Conservation (phyloP, 2,888 invertebrate species). For the Drosophila suboccidentalis region DNA sequence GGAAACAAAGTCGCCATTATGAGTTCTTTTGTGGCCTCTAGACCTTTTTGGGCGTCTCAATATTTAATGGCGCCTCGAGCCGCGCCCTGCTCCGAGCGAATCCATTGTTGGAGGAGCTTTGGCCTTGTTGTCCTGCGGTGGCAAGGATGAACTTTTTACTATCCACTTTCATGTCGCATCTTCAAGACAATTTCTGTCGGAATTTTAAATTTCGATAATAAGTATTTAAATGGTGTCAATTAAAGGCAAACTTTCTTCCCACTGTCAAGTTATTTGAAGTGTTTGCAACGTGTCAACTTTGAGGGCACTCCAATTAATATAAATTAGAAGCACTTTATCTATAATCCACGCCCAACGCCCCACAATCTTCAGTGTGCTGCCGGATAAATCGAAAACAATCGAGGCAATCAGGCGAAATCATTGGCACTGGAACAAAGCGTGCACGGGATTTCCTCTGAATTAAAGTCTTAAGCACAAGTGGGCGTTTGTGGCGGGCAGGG, state of each 20-base stretch:
- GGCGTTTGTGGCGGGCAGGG: conserved; percentile 24
- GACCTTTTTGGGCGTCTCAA: conserved; percentile 75
- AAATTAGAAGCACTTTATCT: conserved; percentile 67
- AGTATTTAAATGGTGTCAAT: conserved; percentile 36
- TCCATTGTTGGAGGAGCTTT: conserved; percentile 34
- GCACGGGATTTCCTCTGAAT: conserved; percentile 65
- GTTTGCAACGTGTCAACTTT: conserved; percentile 35
- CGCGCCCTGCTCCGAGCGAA: background rate
- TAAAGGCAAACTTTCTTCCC: conserved; percentile 20
- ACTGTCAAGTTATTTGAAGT: conserved; percentile 24
- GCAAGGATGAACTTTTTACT: conserved; percentile 38
- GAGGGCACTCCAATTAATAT: conserved; percentile 57
- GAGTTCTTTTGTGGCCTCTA: conserved; percentile 80
- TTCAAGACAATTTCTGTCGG: conserved; percentile 7
- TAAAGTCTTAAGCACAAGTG: conserved; percentile 56
- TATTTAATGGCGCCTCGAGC: conserved; percentile 70
- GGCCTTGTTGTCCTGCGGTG: conserved; percentile 27
- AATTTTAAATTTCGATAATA: conserved; percentile 46
- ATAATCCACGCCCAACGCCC: conserved; percentile 18
- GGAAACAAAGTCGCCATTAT: conserved; percentile 71
- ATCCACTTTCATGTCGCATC: conserved; percentile 38
- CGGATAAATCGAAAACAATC: conserved; percentile 73
- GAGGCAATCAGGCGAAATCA: conserved; percentile 76
- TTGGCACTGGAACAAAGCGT: conserved; percentile 62
- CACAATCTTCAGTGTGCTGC: conserved; percentile 8